Evolutionary conservation across 2,888 invertebrate species (phyloP), one percentile per base, ranked within the genome.

Genomic region (Teleogryllus oceanicus): DNA sequence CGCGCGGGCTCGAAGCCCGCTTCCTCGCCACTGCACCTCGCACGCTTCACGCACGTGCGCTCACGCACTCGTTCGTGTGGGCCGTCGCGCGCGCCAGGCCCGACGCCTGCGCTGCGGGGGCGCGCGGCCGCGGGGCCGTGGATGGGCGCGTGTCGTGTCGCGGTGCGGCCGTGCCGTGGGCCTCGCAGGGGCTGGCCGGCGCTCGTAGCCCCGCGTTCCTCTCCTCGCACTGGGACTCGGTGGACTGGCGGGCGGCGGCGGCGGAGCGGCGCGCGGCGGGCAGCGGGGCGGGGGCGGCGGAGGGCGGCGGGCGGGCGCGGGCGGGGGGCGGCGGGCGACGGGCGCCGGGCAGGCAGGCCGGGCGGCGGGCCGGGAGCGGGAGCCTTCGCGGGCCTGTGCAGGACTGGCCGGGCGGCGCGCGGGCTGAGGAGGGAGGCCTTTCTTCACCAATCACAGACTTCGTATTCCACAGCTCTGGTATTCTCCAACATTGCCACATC

Each of bases 401-500:
- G 37, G 37, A 37, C 37, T 37, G 37, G 37, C 37, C 37, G 37
- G 37, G 37, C 62, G 62, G n/a, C 16, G 62, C 16, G 62, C 62
- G n/a, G 62, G 62, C 62, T 5, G 62, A n/a, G 62, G 62, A 62
- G 62, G 16, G 62, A n/a, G n/a, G 62, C 62, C 62, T 62, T 37
- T 37, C 37, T 37, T 62, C 62, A 62, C 62, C 62, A 62, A 62
- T 62, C 62, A n/a, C 62, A 62, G 62, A 13, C 62, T 13, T 13
- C 13, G 62, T 62, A 62, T n/a, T 62, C 62, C 62, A 18, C 62
- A n/a, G 62, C 62, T 62, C 62, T 62, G 62, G 62, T 62, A 62
- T 62, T 62, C 62, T 62, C 62, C 62, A 62, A 62, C 62, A 62
- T 62, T 62, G 62, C 62, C 62, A 62, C 62, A 62, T 62, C 62